These are phyloP conservation scores for Drosophila meridiana DNA, from an alignment of 2,888 invertebrate genomes.

Conservation along the genomic window DNA sequence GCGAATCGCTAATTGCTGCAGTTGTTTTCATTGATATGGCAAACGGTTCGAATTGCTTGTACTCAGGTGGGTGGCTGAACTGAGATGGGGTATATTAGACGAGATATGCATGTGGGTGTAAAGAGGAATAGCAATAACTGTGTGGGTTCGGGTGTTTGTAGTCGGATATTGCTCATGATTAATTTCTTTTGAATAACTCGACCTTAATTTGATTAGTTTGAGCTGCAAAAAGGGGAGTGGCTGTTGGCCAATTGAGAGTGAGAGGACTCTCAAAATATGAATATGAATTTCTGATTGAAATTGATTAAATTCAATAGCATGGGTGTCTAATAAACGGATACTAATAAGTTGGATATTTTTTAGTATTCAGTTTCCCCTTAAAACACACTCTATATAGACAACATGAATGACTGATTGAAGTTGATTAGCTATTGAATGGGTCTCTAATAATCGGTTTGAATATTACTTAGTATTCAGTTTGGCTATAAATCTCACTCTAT, in stretches of 20 bases:
- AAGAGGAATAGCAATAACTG: not conserved
- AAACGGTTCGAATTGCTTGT: not conserved
- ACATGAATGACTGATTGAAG: not conserved
- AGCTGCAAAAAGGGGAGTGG: too few relatives aligned
- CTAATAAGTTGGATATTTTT: too few relatives aligned
- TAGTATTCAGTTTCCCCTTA: too few relatives aligned
- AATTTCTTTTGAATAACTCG: not conserved
- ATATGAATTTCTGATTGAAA: not conserved
- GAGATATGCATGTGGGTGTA: not conserved
- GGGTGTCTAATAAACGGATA: conserved; percentile 5
- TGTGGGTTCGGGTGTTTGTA: not conserved
- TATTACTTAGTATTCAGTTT: too few relatives aligned
- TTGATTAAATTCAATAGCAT: not conserved
- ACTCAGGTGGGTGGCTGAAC: not conserved
- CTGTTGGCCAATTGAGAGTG: too few relatives aligned
- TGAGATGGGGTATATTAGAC: not conserved
- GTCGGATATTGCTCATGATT: not conserved
- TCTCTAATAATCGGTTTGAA: not conserved
- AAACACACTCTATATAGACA: too few relatives aligned
- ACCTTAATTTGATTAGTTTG: too few relatives aligned
- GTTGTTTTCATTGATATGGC: conserved; percentile 11
- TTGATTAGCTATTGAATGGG: not conserved
- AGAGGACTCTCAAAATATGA: too few relatives aligned
- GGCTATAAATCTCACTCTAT: too few relatives aligned
- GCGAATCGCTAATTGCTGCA: conserved; percentile 14